Evolutionary conservation across 1,140 invertebrate species (phyloP).

Genomic region (Cyclargus thomasi): DNA sequence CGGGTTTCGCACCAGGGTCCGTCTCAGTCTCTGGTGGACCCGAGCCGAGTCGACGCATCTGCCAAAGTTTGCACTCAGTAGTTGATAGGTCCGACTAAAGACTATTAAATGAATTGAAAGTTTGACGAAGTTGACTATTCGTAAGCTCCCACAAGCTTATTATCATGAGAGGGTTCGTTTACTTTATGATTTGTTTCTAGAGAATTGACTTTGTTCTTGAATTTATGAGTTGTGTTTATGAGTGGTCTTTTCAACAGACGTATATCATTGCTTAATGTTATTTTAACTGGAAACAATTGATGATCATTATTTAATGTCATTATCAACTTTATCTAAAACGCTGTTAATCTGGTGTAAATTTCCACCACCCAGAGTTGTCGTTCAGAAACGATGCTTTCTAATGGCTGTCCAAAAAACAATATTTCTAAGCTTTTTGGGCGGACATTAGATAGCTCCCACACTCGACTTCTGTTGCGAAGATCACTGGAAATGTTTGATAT

Average conservation of each 20-base stretch:
- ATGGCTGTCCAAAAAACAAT: constrained; percentile 28
- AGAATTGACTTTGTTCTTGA: constrained; percentile 54
- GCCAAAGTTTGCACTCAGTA: constrained; percentile 29
- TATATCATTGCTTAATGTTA: background rate
- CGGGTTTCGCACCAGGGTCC: background rate
- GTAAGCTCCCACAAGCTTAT: constrained; percentile 27
- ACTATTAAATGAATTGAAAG: constrained; percentile 59
- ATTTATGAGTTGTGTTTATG: constrained; percentile 64
- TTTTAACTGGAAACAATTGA: background rate
- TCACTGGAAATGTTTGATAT: constrained; percentile 37
- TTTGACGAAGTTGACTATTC: constrained; percentile 33
- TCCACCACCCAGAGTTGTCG: background rate
- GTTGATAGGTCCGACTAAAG: constrained; percentile 36
- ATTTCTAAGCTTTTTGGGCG: constrained; percentile 25
- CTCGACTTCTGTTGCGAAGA: constrained; percentile 32
- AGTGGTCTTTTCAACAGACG: constrained; percentile 46
- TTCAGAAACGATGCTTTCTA: constrained; percentile 11
- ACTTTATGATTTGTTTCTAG: constrained; percentile 49
- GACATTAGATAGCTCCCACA: constrained; percentile 22
- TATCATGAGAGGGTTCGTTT: constrained; percentile 38
- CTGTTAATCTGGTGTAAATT: background rate
- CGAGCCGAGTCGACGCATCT: constrained; percentile 19
- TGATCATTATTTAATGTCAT: background rate
- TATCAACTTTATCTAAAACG: background rate
- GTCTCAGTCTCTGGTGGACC: background rate